Base-by-base conservation (phyloP, 2,888 invertebrate species). In the Pandemis heparana region DNA sequence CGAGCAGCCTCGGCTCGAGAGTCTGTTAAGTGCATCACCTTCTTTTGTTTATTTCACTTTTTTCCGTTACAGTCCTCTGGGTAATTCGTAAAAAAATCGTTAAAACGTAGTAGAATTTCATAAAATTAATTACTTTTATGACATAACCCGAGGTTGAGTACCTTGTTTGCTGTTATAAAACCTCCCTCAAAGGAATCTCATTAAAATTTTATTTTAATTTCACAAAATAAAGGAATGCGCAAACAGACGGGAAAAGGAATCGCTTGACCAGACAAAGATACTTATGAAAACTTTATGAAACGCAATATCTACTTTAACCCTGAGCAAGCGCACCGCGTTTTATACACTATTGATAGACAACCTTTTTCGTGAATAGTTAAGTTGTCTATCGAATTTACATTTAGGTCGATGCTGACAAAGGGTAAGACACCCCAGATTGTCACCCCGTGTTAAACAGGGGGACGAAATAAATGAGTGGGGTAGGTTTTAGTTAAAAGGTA, bases 391-490 rank as follows among this genome's bases (percentile, higher is more conserved):
- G 74, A 74, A 74, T 74, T 74, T 65, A 74, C 74, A 74, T 74
- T 65, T 70, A 64, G 65, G 74, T 74, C 74, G 65, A 74, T 74
- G 69, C 74, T 74, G 70, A 74, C 74, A 74, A 74, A 74, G 74
- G 74, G 74, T 74, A 74, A 74, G 69, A 65, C 61, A 69, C 64
- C 69, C 69, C 65, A 53, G 68, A 73, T 74, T 70, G 74, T 74
- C 70, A 51, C 65, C 51, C 70, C 65, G 65, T 61, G 65, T 70
- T 60, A 78, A 77, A 71, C 46, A 67, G 66, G 73, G 68, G 74
- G 70, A 70, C 70, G 77, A 78, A 77, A 84, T 80, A 84, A 85
- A 85, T 84, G 83, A 81, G 77, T 56, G 73, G 77, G 78, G 75
- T 76, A 76, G 80, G 80, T 81, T 80, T 78, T 79, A 79, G 77